phyloP scores from a whole-genome alignment of 2,888 invertebrate genomes.

The Argyresthia goedartella region DNA sequence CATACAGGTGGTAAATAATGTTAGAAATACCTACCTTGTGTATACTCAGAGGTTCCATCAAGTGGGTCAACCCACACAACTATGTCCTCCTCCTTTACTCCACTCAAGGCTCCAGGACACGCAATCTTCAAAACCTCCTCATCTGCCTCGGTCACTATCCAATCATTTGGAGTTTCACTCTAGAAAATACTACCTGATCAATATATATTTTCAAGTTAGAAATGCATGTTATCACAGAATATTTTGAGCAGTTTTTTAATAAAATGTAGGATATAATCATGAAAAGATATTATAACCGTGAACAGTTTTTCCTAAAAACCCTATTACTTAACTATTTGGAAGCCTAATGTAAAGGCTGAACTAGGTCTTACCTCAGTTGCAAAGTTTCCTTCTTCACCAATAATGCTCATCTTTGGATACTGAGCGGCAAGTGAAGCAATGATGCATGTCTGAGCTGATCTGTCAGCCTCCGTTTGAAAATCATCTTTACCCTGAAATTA shows the following conservation, averaged over 20 bases:
- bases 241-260: no score
- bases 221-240: no score
- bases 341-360: background rate
- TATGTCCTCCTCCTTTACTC: constrained; percentile 83
- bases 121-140: constrained; percentile 71
- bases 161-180: constrained; percentile 75
- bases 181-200: constrained; percentile 15
- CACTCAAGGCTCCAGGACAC: constrained; percentile 77
- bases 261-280: no score
- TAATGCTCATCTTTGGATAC: constrained; percentile 87
- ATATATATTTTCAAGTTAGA: background rate
- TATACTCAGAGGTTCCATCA: constrained; percentile 98
- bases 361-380: constrained; percentile 65
- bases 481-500: constrained; percentile 85
- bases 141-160: constrained; percentile 81
- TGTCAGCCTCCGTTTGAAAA: constrained; percentile 97
- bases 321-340: background rate
- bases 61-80: constrained; percentile 99
- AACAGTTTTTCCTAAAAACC: background rate
- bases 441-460: constrained; percentile 94
- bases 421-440: constrained; percentile 86
- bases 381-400: constrained; percentile 89
- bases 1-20: no score
- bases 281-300: background rate
- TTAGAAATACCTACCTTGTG: constrained; percentile 75